A percentile compares a stretch with the other conserved stretches of the same genome.
Evolutionary conservation across 2,888 invertebrate genomes (phyloP).

Genomic region (Neocrepidodera transversa): DNA sequence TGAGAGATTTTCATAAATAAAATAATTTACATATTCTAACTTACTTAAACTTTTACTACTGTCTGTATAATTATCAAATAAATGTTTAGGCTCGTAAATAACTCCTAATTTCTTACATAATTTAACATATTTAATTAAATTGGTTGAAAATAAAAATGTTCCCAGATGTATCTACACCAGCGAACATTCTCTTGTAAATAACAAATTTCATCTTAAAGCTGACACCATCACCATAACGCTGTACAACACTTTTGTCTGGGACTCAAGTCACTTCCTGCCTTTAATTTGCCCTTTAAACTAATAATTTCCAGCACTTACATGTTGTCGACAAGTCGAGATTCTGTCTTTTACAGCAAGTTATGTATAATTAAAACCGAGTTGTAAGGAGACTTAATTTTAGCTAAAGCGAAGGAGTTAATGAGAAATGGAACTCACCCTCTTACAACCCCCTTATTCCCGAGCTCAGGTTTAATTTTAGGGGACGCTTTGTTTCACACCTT

Average conservation of each 20-base stretch:
- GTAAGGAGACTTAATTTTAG: constrained; percentile 28
- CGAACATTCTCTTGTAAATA: too few relatives aligned
- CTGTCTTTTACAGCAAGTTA: constrained; percentile 24
- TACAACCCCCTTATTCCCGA: constrained; percentile 7
- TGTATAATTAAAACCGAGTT: constrained; percentile 28
- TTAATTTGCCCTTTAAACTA: constrained; percentile 34
- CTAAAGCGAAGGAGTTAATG: constrained; percentile 26
- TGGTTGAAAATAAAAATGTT: too few relatives aligned
- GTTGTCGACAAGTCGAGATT: constrained; percentile 29
- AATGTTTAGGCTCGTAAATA: too few relatives aligned
- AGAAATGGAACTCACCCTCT: constrained; percentile 21
- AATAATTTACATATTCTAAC: too few relatives aligned
- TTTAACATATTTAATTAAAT: too few relatives aligned
- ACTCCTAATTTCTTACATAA: too few relatives aligned
- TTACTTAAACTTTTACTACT: too few relatives aligned
- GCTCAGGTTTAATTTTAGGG: constrained; percentile 10
- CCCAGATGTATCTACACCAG: too few relatives aligned
- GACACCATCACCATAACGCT: not conserved
- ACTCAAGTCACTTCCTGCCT: constrained; percentile 29
- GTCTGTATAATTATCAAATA: too few relatives aligned
- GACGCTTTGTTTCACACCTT: too few relatives aligned
- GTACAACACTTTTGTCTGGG: constrained; percentile 16
- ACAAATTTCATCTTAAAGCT: not conserved
- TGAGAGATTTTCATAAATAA: too few relatives aligned
- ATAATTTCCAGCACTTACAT: constrained; percentile 33